phyloP scores from a whole-genome alignment of 2,888 invertebrate genomes.

The Drosophila acutilabella region DNA sequence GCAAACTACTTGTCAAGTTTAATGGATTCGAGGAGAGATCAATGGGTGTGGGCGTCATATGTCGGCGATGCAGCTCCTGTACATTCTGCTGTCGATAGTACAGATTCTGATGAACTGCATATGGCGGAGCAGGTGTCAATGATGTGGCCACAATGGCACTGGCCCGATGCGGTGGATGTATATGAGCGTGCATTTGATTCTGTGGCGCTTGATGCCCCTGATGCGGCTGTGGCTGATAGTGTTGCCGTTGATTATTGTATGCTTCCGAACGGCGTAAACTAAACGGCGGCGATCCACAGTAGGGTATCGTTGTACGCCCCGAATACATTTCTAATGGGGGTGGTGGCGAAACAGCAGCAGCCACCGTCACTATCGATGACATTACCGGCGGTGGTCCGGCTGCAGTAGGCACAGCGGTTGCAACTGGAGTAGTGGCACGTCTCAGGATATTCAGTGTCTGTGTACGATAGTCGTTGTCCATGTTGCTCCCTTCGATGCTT shows the following conservation, averaged over 20 bases:
- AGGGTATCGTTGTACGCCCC: constrained; percentile 77
- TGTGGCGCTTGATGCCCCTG: constrained; percentile 78
- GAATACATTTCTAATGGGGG: constrained; percentile 79
- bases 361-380: constrained; percentile 61
- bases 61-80: constrained; percentile 87
- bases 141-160: constrained; percentile 68
- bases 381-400: constrained; percentile 44
- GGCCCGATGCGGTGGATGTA: constrained; percentile 67
- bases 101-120: constrained; percentile 90
- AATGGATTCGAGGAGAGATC: constrained; percentile 84
- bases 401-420: constrained; percentile 47
- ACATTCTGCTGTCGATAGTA: constrained; percentile 91
- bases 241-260: constrained; percentile 70
- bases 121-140: constrained; percentile 86
- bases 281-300: constrained; percentile 83
- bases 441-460: constrained; percentile 44
- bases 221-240: constrained; percentile 68
- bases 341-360: constrained; percentile 74
- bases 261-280: constrained; percentile 69
- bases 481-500: constrained; percentile 25
- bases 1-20: constrained; percentile 81
- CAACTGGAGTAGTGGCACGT: constrained; percentile 42
- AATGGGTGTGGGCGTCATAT: constrained; percentile 84
- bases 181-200: constrained; percentile 78
- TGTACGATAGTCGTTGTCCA: constrained; percentile 49